These are phyloP conservation scores for Nineta flava DNA, from an alignment of 2,888 invertebrate species.

Conservation along the genomic window DNA sequence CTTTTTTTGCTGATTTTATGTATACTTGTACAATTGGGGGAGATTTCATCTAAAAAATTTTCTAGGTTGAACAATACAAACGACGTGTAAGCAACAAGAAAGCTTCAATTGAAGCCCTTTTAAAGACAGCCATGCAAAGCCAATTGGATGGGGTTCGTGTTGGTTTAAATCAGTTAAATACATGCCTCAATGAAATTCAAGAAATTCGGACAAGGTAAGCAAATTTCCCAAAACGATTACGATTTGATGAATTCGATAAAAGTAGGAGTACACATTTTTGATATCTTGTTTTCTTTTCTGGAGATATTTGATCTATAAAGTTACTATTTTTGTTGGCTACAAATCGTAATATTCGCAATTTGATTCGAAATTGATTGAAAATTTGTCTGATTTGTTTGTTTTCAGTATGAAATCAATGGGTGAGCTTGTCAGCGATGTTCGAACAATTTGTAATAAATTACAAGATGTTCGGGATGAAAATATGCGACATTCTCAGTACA, in stretches of 20 bases:
- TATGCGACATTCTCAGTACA: conserved; percentile 88
- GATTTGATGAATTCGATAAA: conserved; percentile 2
- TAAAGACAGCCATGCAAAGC: conserved; percentile 97
- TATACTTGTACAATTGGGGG: not conserved
- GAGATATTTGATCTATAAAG: too few relatives aligned
- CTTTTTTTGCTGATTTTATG: not conserved
- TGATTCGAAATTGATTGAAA: not conserved
- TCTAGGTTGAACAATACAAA: conserved; percentile 58
- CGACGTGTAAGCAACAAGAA: conserved; percentile 60
- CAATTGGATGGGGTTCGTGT: conserved; percentile 93
- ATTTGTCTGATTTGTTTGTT: conserved; percentile 11
- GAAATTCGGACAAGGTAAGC: conserved; percentile 43
- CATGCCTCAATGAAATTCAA: conserved; percentile 70
- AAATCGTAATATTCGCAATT: too few relatives aligned
- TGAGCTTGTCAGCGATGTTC: conserved; percentile 55
- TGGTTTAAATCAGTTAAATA: conserved; percentile 78
- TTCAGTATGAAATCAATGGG: conserved; percentile 61
- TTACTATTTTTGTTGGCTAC: too few relatives aligned
- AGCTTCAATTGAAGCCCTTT: conserved; percentile 81
- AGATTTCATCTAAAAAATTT: not conserved
- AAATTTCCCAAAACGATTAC: conserved; percentile 6
- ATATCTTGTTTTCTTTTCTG: too few relatives aligned
- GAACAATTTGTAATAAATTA: conserved; percentile 63
- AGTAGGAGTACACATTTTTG: too few relatives aligned
- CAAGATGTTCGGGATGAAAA: conserved; percentile 84